Conservation (phyloP, 2,113 vertebrate species). For the Entomyzon cyanotis region DNA sequence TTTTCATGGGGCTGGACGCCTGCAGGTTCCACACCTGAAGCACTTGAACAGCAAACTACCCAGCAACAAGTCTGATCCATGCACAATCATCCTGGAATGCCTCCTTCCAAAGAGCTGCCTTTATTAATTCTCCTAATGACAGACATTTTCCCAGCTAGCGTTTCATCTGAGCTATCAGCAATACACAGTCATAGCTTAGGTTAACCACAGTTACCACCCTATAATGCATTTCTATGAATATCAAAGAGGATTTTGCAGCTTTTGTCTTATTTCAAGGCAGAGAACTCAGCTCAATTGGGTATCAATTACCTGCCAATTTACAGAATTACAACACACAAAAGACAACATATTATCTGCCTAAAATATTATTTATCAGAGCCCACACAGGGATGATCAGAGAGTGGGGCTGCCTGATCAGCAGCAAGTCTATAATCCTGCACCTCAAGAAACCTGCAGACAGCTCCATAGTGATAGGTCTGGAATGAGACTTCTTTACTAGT, state of each 20-base stretch:
- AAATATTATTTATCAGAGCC: constrained; percentile 11
- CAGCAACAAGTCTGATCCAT: background rate
- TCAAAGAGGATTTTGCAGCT: constrained; percentile 2
- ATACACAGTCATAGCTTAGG: background rate
- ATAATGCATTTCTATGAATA: constrained; percentile 16
- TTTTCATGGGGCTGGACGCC: background rate
- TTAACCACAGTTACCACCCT: background rate
- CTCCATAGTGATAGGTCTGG: background rate
- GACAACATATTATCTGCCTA: background rate
- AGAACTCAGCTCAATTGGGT: background rate
- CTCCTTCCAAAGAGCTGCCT: background rate
- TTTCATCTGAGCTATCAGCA: constrained; percentile 1
- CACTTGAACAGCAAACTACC: background rate
- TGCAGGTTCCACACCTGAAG: background rate
- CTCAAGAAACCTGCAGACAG: background rate
- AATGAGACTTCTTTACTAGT: background rate
- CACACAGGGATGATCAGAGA: constrained; percentile 9
- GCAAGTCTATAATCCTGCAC: background rate
- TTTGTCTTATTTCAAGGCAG: background rate
- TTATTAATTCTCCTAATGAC: background rate
- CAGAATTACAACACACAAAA: background rate
- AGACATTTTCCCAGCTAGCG: background rate
- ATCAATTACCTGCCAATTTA: constrained; percentile 51
- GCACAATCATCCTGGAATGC: background rate
- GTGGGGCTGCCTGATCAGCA: background rate